These are phyloP conservation scores for Melanotaenia parkinsoni DNA, from an alignment of 2,797 vertebrate species.

Conservation along the genomic window DNA sequence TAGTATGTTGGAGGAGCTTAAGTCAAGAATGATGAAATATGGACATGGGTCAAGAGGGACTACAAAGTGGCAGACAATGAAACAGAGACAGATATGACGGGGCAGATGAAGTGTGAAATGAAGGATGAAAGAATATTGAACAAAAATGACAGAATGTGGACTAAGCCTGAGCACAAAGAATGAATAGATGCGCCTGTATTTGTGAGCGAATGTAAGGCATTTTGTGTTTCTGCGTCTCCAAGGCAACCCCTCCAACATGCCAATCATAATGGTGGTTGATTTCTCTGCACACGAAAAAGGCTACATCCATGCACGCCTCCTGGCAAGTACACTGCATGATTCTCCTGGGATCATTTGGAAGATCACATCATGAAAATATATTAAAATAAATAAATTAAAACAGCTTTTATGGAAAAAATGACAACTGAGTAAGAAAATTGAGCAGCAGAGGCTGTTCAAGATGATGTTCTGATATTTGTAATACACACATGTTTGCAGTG, in stretches of 20 bases:
- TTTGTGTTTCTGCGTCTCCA: slow-evolving; percentile 74
- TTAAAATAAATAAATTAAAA: slow-evolving; percentile 3
- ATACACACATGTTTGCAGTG: slow-evolving; percentile 65
- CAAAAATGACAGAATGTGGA: slow-evolving; percentile 29
- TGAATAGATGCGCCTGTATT: slow-evolving; percentile 54
- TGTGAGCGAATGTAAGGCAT: slow-evolving; percentile 57
- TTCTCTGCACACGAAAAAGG: slow-evolving; percentile 54
- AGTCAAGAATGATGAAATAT: slow-evolving; percentile 62
- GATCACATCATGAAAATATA: background rate
- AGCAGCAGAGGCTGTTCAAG: slow-evolving; percentile 30
- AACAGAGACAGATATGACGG: slow-evolving; percentile 33
- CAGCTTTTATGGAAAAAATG: background rate
- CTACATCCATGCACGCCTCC: slow-evolving; percentile 45
- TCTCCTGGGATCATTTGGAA: slow-evolving; percentile 7
- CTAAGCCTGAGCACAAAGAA: slow-evolving; percentile 36
- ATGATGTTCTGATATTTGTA: slow-evolving; percentile 67
- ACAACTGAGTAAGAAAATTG: background rate
- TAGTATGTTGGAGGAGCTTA: slow-evolving; percentile 26
- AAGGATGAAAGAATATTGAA: slow-evolving; percentile 43
- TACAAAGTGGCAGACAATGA: slow-evolving; percentile 54
- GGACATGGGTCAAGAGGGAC: slow-evolving; percentile 43
- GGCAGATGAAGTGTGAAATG: slow-evolving; percentile 54
- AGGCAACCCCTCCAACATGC: slow-evolving; percentile 68
- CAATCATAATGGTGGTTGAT: slow-evolving; percentile 66
- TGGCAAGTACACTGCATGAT: slow-evolving; percentile 31